phyloP scores from a whole-genome alignment of 2,113 vertebrate genomes.

The Psilopogon haemacephalus region DNA sequence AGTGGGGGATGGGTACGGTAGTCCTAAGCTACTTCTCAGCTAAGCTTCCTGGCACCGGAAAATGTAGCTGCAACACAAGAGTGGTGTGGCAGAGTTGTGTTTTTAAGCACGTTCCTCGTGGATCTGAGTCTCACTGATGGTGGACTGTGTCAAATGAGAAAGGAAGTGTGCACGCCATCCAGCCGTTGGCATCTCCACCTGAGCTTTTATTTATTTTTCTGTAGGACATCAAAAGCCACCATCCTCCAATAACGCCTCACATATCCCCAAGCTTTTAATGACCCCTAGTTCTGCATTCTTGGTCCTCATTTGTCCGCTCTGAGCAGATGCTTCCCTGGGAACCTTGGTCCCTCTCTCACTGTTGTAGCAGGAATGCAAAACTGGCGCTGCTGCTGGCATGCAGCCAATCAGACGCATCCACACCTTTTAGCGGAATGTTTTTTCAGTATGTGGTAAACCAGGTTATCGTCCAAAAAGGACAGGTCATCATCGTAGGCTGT shows the following conservation, averaged over 20 bases:
- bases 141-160: slow-evolving; percentile 59
- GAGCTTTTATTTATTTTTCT: slow-evolving; percentile 43
- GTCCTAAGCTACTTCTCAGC: slow-evolving; percentile 26
- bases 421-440: slow-evolving; percentile 97
- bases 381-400: slow-evolving; percentile 34
- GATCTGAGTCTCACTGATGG: slow-evolving; percentile 13
- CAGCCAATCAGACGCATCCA: slow-evolving; percentile 86
- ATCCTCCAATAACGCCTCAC: slow-evolving; percentile 8
- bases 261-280: slow-evolving; percentile 43
- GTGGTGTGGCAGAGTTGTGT: slow-evolving; percentile 52
- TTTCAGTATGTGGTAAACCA: slow-evolving; percentile 94
- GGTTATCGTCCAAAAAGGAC: slow-evolving; percentile 93
- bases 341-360: slow-evolving; percentile 79
- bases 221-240: slow-evolving; percentile 25
- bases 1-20: not conserved
- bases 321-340: slow-evolving; percentile 70
- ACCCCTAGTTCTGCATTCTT: slow-evolving; percentile 64
- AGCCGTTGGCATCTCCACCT: slow-evolving; percentile 45
- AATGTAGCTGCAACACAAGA: not conserved
- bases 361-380: slow-evolving; percentile 78
- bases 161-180: slow-evolving; percentile 20
- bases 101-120: slow-evolving; percentile 70
- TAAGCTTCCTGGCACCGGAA: not conserved
- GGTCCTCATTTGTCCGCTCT: slow-evolving; percentile 75
- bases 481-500: slow-evolving; percentile 93